Evolutionary conservation across 2,113 vertebrate species (phyloP), one percentile per base, ranked within the genome.

Genomic region (Bufo gargarizans): DNA sequence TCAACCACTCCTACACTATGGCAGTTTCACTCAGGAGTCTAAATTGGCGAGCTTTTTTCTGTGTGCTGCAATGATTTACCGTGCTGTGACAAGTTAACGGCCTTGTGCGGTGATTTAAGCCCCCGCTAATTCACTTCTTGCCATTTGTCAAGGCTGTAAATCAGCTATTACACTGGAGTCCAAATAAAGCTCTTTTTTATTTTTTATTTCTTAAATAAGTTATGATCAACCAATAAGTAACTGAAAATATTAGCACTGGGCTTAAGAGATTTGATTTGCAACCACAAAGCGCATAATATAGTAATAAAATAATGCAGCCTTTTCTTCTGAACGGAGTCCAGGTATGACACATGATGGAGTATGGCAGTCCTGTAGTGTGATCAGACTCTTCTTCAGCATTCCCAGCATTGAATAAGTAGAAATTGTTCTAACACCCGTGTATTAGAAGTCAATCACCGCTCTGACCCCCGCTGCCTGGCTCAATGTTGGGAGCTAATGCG

Each of bases 21-120:
- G 11, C 56, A 33, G 10, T n/a, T 55, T 11, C 55, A 14, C 56
- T 14, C 10, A 58, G 11, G 13, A 58, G 20, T 55, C n/a, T 53
- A 22, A 17, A 33, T 8, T 58, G 77, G n/a, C 6, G 14, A 16
- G 9, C 11, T 56, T 50, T 50, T 50, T 76, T 90, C 85, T 82
- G 49, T 79, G 11, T n/a, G 33, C 47, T 47, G 19, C 10, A 58
- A 22, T 56, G 50, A 74, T 85, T 58, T 85, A 85, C 45, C 45
- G 74, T 22, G 83, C 33, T 74, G 17, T 85, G 69, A 85, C 67
- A 85, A 74, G 12, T 58, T 74, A 58, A 74, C 50, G 22, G 83
- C 67, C 22, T 74, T 74, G n/a, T 19, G 8, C 83, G 58, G 53
- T 85, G 83, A 85, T 74, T 85, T 85, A 58, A 58, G 50, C 53